These are phyloP conservation scores for Artemia sinica DNA, from an alignment of 2,888 invertebrate species.

Conservation along the genomic window DNA sequence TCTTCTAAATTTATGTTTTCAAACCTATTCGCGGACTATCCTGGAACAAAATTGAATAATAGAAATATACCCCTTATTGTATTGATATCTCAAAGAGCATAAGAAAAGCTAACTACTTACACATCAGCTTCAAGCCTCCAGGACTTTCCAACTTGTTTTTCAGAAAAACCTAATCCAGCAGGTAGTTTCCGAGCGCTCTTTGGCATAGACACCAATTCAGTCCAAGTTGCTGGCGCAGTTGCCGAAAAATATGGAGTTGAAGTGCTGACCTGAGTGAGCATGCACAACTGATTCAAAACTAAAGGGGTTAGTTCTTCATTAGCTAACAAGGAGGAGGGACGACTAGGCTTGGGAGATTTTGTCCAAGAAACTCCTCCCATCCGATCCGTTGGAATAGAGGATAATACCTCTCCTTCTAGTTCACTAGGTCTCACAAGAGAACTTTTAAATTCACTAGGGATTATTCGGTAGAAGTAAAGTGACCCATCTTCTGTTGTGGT, in stretches of 20 bases:
- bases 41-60: no score
- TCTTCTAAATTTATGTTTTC: no score
- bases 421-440: neutral
- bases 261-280: neutral
- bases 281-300: neutral
- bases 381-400: neutral
- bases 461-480: slow-evolving; percentile 7
- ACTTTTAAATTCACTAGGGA: neutral
- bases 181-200: neutral
- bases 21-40: no score
- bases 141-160: neutral
- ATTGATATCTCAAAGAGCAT: no score
- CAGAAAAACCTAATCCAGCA: neutral
- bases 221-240: neutral
- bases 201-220: slow-evolving; percentile 3
- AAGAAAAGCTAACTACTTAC: neutral
- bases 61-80: no score
- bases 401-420: neutral
- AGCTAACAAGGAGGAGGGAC: neutral
- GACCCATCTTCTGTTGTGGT: slow-evolving; percentile 1
- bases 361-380: no score
- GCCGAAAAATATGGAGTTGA: slow-evolving; percentile 5
- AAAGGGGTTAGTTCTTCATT: neutral
- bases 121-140: slow-evolving; percentile 10
- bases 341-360: neutral